A percentile compares a stretch with the other conserved stretches of the same genome.
Evolutionary conservation across 2,888 invertebrate species (phyloP).

Genomic region (Limnephilus marmoratus): DNA sequence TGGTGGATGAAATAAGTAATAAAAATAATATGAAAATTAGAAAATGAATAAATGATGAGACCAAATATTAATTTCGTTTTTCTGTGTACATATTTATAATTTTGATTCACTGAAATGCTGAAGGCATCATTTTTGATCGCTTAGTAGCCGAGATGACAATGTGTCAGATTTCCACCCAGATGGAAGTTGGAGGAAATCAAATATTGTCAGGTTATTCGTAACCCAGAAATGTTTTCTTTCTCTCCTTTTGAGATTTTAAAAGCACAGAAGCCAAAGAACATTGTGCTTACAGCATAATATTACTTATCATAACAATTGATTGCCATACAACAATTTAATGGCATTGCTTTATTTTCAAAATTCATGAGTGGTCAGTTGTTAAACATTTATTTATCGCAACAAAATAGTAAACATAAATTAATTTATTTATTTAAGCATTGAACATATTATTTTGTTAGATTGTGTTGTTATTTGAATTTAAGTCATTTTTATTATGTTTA

Average conservation of each 20-base stretch:
- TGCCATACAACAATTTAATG: neutral
- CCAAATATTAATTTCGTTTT: neutral
- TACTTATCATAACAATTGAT: neutral
- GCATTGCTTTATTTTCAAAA: slow-evolving; percentile 20
- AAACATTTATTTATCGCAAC: slow-evolving; percentile 35
- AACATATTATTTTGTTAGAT: slow-evolving; percentile 12
- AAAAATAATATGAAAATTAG: neutral
- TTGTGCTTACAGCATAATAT: neutral
- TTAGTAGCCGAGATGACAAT: too few species aligned
- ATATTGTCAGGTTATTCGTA: too few species aligned
- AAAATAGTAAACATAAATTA: slow-evolving; percentile 34
- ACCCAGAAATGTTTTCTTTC: too few species aligned
- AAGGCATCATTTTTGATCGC: neutral
- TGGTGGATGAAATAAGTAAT: neutral
- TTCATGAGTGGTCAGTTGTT: slow-evolving; percentile 25
- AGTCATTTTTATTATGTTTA: slow-evolving; percentile 55
- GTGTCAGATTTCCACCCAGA: too few species aligned
- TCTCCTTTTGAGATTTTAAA: neutral
- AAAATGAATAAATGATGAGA: neutral
- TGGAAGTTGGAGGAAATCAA: too few species aligned
- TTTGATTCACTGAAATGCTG: too few species aligned
- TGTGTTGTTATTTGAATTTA: slow-evolving; percentile 52
- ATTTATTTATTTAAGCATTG: slow-evolving; percentile 32
- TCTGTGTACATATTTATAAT: neutral
- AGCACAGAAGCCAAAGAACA: slow-evolving; percentile 33